These are phyloP conservation scores for Tuta absoluta DNA, from an alignment of 2,888 invertebrate genomes.

Conservation along the genomic window DNA sequence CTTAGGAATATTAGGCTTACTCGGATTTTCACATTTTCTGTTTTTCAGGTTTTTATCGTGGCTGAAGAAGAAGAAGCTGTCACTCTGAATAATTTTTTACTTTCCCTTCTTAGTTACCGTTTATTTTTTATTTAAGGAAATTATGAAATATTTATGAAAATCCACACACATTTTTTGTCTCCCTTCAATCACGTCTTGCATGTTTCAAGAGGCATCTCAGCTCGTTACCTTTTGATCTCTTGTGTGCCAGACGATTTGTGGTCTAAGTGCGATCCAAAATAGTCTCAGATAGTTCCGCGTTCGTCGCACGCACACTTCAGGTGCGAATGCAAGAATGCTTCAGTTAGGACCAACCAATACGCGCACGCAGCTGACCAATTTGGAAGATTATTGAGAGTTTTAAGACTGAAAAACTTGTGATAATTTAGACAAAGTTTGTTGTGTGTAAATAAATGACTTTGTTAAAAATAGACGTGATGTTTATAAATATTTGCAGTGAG, in stretches of 20 bases:
- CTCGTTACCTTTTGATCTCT: constrained; percentile 72
- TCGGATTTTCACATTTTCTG: no score
- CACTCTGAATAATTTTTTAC: no score
- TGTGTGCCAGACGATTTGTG: constrained; percentile 67
- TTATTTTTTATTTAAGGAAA: no score
- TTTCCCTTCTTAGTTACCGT: no score
- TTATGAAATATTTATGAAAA: neutral
- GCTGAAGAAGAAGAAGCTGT: no score
- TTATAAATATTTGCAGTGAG: neutral
- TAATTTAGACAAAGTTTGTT: neutral
- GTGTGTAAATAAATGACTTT: neutral
- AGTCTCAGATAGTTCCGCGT: constrained; percentile 73
- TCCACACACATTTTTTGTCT: neutral
- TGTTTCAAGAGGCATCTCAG: constrained; percentile 31
- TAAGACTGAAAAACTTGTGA: constrained; percentile 4
- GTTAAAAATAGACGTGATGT: constrained; percentile 5
- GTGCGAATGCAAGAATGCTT: constrained; percentile 62
- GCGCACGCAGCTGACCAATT: neutral
- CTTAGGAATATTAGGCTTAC: no score
- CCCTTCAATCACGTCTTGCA: constrained; percentile 11
- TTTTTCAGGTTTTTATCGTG: no score
- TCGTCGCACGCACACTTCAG: constrained; percentile 63
- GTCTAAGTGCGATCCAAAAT: constrained; percentile 74
- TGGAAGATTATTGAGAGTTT: constrained; percentile 4
- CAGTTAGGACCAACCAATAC: constrained; percentile 44